Conservation (phyloP, 2,797 vertebrate genomes). For the Fratercula arctica region DNA sequence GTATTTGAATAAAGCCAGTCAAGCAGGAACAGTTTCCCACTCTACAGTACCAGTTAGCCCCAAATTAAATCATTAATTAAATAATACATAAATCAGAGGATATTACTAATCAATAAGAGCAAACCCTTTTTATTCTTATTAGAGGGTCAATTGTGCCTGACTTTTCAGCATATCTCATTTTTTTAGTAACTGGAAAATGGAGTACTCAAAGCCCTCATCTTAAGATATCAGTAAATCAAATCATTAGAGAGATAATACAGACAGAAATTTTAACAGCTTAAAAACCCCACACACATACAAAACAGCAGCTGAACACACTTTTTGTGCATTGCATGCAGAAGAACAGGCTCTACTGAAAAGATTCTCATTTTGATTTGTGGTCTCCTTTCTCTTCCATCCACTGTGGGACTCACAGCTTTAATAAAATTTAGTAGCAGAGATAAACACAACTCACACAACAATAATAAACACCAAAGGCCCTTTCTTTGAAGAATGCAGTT, state of each 20-base stretch:
- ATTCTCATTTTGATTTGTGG: background rate
- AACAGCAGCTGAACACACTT: background rate
- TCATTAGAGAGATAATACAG: background rate
- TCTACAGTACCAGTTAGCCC: background rate
- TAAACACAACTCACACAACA: background rate
- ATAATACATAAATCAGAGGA: background rate
- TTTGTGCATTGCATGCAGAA: background rate
- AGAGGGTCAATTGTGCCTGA: background rate
- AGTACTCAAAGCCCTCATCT: background rate
- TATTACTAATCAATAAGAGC: background rate
- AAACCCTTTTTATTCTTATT: background rate
- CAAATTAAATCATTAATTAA: background rate
- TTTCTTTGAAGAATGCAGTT: background rate
- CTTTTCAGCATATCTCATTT: background rate
- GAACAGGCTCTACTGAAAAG: background rate
- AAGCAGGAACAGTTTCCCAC: background rate
- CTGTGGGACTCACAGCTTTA: background rate
- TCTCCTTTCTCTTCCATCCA: background rate
- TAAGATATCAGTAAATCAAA: background rate
- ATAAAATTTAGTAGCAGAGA: background rate
- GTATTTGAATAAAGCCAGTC: background rate
- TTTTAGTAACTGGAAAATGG: background rate
- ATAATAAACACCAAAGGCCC: background rate
- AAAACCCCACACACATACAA: background rate
- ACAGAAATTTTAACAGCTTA: background rate